phyloP scores from a whole-genome alignment of 92 coral and sea anemone genomes.

The Heteractis magnifica region DNA sequence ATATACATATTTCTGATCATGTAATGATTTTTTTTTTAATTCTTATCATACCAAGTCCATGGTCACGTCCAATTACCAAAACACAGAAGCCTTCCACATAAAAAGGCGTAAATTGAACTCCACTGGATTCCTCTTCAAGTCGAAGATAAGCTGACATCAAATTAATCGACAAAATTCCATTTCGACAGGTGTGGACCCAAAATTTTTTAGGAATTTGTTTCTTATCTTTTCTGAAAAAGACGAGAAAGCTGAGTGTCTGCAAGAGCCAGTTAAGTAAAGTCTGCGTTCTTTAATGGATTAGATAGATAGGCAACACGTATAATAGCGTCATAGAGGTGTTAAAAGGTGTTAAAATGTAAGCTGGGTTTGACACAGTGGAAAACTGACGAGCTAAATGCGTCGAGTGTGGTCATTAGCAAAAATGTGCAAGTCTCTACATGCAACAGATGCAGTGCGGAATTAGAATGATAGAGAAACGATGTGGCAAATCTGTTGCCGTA shows the following conservation, averaged over 20 bases:
- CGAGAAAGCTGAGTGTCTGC: not conserved
- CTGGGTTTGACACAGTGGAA: too few species aligned
- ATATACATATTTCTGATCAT: not conserved
- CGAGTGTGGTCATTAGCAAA: too few species aligned
- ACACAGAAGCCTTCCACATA: not conserved
- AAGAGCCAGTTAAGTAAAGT: not conserved
- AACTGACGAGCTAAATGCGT: too few species aligned
- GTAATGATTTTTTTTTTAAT: too few species aligned
- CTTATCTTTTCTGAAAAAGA: not conserved
- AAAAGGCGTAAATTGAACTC: not conserved
- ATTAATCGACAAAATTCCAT: too few species aligned
- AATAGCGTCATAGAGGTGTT: not conserved
- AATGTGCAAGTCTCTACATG: not conserved
- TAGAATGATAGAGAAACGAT: too few species aligned
- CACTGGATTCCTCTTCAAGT: too few species aligned
- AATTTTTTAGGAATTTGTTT: not conserved
- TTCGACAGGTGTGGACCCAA: too few species aligned
- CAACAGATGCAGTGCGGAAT: too few species aligned
- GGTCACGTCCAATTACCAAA: not conserved
- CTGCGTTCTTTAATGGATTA: not conserved
- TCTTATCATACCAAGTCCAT: too few species aligned
- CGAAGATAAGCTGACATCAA: too few species aligned
- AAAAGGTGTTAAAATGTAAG: not conserved
- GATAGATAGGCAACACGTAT: constrained; percentile 2
- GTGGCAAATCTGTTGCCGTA: too few species aligned